Evolutionary conservation across 2,888 invertebrate species (phyloP), one percentile per base, ranked within the genome.

Genomic region (Biston stratarius): DNA sequence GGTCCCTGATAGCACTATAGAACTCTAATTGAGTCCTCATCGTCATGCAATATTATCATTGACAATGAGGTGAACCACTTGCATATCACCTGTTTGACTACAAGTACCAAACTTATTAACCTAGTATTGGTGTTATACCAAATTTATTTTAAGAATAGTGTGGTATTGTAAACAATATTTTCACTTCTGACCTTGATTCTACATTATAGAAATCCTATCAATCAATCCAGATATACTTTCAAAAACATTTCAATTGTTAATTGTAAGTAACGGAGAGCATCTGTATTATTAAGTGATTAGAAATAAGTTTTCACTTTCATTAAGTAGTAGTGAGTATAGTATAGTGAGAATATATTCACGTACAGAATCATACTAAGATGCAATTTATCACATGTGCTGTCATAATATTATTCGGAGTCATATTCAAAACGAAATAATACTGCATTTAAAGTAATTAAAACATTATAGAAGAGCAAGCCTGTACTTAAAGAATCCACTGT

Each of bases 101-200:
- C 38, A 0, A 38, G 6, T 38, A 9, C 6, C 6, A 36, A 36
- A 7, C 8, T 38, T 6, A 38, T 38, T 36, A 36, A n/a, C n/a
- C 36, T 7, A 7, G 36, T 6, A 36, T 38, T 38, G 38, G 38
- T 38, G 1, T 8, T 5, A 15, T 38, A 10, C 9, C 52, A 15
- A 53, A 14, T 0, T 10, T 14, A 38, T 53, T 15, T 36, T 8
- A 11, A 52, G 5, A 15, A 47, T 9, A 47, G n/a, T 5, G n/a
- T 38, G 10, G 10, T 53, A 38, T 8, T 38, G 0, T 33, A n/a
- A 42, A 14, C 55, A 47, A 64, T 45, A 51, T 49, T 68, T 64
- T 68, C 60, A 64, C 49, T 62, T 67, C 67, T 67, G 67, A 67
- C 67, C 67, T 59, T 48, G 52, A 61, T 63, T 55, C 42, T n/a